phyloP scores from a whole-genome alignment of 2,113 vertebrate species.

The Takifugu flavidus region DNA sequence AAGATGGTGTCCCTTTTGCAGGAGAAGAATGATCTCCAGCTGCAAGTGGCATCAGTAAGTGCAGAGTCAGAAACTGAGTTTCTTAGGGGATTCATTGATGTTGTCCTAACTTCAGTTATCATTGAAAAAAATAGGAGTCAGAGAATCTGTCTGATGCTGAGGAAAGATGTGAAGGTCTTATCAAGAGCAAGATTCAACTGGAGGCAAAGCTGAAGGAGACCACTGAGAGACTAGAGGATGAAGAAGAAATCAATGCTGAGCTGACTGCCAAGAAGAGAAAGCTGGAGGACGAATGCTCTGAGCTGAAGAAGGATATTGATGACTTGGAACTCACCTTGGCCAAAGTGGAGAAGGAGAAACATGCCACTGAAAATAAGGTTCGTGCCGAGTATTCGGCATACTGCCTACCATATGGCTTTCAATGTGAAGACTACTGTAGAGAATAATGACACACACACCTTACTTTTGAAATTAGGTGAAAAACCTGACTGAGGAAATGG shows the following conservation, averaged over 20 bases:
- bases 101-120: no score
- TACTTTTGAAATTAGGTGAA: conserved; percentile 30
- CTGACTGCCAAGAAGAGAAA: conserved; percentile 81
- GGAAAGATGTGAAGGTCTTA: conserved; percentile 84
- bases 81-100: neutral
- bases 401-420: neutral
- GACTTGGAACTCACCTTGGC: no score
- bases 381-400: neutral
- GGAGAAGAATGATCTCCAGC: conserved; percentile 54
- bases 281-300: conserved; percentile 79
- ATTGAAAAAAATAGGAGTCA: conserved; percentile 64
- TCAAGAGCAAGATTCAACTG: conserved; percentile 83
- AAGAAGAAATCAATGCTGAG: conserved; percentile 82
- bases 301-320: conserved; percentile 27
- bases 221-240: conserved; percentile 79
- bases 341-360: conserved; percentile 84
- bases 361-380: conserved; percentile 83
- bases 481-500: conserved; percentile 53
- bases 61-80: neutral
- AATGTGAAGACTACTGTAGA: neutral
- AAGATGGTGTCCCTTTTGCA: conserved; percentile 63
- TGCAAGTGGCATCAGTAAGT: conserved; percentile 56
- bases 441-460: neutral
- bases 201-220: conserved; percentile 83
- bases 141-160: conserved; percentile 85